A percentile compares a stretch with the other conserved stretches of the same genome.
phyloP scores from a whole-genome alignment of 1,140 invertebrate species.

The Dinothrombium tinctorium region DNA sequence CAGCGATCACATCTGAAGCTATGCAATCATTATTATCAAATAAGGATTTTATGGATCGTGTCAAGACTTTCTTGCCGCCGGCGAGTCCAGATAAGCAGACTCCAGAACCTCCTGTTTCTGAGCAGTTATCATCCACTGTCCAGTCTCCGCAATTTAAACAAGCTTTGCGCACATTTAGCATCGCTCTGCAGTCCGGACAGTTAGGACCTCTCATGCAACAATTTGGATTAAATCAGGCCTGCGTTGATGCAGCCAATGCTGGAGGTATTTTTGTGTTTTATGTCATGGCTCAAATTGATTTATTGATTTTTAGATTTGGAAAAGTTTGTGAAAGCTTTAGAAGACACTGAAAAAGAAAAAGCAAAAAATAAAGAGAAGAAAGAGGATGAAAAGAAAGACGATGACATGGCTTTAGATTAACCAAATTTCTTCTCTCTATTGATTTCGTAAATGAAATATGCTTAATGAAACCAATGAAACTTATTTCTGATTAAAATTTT shows the following conservation, averaged over 20 bases:
- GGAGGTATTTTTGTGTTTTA: slow-evolving; percentile 26
- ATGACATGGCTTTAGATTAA: slow-evolving; percentile 5
- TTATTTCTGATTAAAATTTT: too few relatives aligned
- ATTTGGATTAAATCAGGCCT: slow-evolving; percentile 65
- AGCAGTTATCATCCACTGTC: slow-evolving; percentile 53
- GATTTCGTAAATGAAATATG: too few relatives aligned
- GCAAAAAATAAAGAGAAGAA: background rate
- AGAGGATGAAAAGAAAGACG: slow-evolving; percentile 1
- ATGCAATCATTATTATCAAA: slow-evolving; percentile 41
- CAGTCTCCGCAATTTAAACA: slow-evolving; percentile 70
- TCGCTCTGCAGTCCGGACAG: slow-evolving; percentile 79
- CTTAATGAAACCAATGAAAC: too few relatives aligned
- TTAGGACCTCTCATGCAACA: slow-evolving; percentile 77
- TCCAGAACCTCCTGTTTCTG: slow-evolving; percentile 22
- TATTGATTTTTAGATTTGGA: slow-evolving; percentile 9
- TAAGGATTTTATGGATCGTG: slow-evolving; percentile 32
- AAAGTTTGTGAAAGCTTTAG: slow-evolving; percentile 10
- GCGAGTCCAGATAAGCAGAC: slow-evolving; percentile 19
- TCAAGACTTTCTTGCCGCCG: slow-evolving; percentile 48
- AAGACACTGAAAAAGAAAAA: slow-evolving; percentile 5
- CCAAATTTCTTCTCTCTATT: too few relatives aligned
- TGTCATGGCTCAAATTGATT: background rate
- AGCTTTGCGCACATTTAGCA: slow-evolving; percentile 79
- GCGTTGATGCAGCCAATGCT: slow-evolving; percentile 57
- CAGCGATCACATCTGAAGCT: slow-evolving; percentile 42